Conservation (phyloP, 2,888 invertebrate species). For the Lacanobia wlatinum region DNA sequence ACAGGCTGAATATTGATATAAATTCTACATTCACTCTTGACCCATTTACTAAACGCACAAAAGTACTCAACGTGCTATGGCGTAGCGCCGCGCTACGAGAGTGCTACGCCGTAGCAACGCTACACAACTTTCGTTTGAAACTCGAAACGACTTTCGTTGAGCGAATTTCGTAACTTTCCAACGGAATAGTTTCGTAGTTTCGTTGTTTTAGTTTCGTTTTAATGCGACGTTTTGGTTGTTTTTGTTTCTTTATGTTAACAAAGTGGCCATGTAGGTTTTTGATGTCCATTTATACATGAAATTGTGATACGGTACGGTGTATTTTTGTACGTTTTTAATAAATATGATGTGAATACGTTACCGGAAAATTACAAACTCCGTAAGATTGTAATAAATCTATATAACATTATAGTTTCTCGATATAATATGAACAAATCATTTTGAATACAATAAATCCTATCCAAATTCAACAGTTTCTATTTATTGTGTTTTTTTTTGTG, state of each 20-base stretch:
- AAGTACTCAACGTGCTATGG: conserved; percentile 1
- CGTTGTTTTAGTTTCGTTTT: conserved; percentile 41
- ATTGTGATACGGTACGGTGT: too few relatives aligned
- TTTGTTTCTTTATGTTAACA: conserved; percentile 9
- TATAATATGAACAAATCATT: too few relatives aligned
- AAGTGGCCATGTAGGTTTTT: conserved; percentile 1
- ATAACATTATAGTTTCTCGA: too few relatives aligned
- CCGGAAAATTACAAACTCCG: too few relatives aligned
- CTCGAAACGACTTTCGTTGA: conserved; percentile 35
- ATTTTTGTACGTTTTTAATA: too few relatives aligned
- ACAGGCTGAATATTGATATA: background rate
- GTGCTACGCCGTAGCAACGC: conserved; percentile 37
- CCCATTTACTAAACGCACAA: background rate
- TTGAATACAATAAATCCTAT: too few relatives aligned
- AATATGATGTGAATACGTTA: too few relatives aligned
- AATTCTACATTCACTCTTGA: background rate
- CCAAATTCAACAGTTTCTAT: too few relatives aligned
- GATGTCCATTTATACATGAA: too few relatives aligned
- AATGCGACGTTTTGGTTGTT: conserved; percentile 23
- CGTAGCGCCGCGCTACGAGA: conserved; percentile 37
- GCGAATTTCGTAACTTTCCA: conserved; percentile 41
- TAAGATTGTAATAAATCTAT: too few relatives aligned
- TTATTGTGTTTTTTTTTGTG: too few relatives aligned
- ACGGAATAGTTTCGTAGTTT: conserved; percentile 32
- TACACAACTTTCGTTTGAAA: conserved; percentile 40